phyloP scores from a whole-genome alignment of 2,797 vertebrate species.

The Pantherophis vulpinus region DNA sequence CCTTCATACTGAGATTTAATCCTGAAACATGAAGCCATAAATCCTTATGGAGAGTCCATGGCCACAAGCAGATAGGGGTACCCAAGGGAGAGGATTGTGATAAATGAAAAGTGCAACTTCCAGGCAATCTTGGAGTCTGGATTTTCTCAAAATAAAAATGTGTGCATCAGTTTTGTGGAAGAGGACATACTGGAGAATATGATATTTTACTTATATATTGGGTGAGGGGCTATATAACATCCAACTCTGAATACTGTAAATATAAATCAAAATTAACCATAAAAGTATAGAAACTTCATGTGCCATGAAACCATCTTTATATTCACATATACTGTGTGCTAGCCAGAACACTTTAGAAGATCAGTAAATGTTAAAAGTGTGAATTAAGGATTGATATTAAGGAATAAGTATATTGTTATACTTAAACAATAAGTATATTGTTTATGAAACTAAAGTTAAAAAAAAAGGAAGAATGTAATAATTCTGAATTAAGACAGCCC shows the following conservation, averaged over 20 bases:
- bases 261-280: neutral
- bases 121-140: neutral
- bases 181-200: neutral
- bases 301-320: neutral
- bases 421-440: neutral
- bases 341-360: neutral
- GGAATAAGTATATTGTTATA: neutral
- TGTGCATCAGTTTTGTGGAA: neutral
- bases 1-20: neutral
- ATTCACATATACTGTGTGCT: neutral
- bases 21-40: neutral
- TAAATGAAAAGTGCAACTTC: neutral
- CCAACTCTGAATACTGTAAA: neutral
- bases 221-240: neutral
- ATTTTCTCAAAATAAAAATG: neutral
- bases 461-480: neutral
- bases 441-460: neutral
- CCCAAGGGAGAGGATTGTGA: neutral
- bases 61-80: neutral
- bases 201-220: neutral
- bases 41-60: neutral
- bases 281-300: neutral
- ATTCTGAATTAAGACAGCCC: neutral
- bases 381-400: neutral
- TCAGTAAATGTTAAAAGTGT: neutral